Evolutionary conservation across 2,888 invertebrate genomes (phyloP).

Genomic region (Anodontia alba): DNA sequence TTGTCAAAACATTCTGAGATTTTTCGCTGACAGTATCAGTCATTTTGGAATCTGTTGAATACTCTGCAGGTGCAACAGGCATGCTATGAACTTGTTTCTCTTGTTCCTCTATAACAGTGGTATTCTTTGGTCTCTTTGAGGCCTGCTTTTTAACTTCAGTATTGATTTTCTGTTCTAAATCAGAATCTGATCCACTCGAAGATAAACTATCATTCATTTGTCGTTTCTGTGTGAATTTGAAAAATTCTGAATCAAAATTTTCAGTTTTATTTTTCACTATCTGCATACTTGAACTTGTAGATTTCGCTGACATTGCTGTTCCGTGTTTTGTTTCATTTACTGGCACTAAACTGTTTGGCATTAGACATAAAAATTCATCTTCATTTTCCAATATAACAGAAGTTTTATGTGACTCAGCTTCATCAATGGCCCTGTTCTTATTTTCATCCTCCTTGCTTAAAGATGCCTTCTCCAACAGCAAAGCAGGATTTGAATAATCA

Average conservation of each 20-base stretch:
- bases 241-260: slow-evolving; percentile 39
- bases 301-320: no score
- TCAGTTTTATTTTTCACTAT: background rate
- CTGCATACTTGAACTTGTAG: background rate
- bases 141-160: background rate
- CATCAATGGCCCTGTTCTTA: background rate
- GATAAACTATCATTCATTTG: background rate
- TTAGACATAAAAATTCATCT: slow-evolving; percentile 42
- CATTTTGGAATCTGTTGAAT: background rate
- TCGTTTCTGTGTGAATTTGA: slow-evolving; percentile 29
- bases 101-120: background rate
- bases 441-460: no score
- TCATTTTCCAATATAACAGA: slow-evolving; percentile 29
- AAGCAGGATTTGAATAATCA: slow-evolving; percentile 15
- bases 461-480: no score
- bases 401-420: background rate
- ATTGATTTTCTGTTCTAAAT: background rate
- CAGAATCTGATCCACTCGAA: slow-evolving; percentile 16
- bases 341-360: background rate
- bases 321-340: background rate
- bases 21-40: background rate
- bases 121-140: background rate
- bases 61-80: background rate
- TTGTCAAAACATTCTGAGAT: background rate
- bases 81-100: background rate